These are phyloP conservation scores for Steinernema khuongi DNA, from an alignment of 1,140 invertebrate genomes.

Conservation along the genomic window DNA sequence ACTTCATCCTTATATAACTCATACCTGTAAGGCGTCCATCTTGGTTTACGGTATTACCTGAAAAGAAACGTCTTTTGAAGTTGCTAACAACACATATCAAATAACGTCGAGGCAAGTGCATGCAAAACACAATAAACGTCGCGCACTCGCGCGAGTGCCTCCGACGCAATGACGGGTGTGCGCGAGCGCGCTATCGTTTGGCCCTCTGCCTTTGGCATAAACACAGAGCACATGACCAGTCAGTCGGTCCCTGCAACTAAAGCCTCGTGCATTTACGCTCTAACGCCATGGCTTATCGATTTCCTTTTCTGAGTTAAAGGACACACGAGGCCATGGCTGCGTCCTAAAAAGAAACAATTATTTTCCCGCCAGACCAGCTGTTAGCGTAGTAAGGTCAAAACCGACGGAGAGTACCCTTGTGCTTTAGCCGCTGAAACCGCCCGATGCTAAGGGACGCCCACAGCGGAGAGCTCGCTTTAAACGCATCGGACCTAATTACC, in stretches of 20 bases:
- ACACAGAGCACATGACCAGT: neutral
- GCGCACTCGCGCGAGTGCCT: neutral
- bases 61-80: neutral
- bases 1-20: neutral
- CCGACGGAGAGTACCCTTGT: neutral
- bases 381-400: neutral
- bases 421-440: no score
- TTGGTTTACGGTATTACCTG: neutral
- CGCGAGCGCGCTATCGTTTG: neutral
- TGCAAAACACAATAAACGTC: neutral
- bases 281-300: neutral
- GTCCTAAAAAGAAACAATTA: conserved; percentile 1
- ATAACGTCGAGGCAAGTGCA: neutral
- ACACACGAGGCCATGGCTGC: neutral
- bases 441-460: no score
- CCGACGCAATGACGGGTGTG: neutral
- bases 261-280: neutral
- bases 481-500: neutral
- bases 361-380: neutral
- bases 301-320: conserved; percentile 11
- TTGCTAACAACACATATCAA: neutral
- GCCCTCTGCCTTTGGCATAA: conserved; percentile 2
- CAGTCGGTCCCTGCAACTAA: conserved; percentile 13
- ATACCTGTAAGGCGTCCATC: conserved; percentile 1
- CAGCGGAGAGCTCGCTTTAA: neutral